Evolutionary conservation across 2,113 vertebrate species (phyloP).

Genomic region (Puffinus mauretanicus): DNA sequence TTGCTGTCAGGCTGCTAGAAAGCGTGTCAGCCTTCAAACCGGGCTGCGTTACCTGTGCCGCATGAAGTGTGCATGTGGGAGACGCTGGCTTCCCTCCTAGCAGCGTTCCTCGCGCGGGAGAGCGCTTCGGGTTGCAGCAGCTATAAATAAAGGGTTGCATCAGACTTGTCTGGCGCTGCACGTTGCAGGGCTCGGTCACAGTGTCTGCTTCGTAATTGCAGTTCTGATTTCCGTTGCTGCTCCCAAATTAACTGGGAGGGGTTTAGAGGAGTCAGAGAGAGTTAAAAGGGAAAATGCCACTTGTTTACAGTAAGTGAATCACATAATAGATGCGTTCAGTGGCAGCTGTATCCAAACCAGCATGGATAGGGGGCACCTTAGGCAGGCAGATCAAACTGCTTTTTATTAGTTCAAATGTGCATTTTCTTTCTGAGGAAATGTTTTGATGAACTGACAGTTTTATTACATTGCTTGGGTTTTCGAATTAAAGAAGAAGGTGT

Average conservation of each 20-base stretch:
- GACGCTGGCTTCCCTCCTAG: background rate
- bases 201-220: conserved; percentile 42
- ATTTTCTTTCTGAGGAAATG: background rate
- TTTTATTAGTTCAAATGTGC: background rate
- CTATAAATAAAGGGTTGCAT: conserved; percentile 42
- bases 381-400: background rate
- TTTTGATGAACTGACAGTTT: background rate
- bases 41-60: background rate
- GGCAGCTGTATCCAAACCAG: background rate
- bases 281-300: conserved; percentile 56
- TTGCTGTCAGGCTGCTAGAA: background rate
- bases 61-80: accelerated
- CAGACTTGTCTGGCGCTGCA: conserved; percentile 25
- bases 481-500: background rate
- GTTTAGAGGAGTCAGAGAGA: conserved; percentile 31
- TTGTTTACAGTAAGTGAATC: conserved; percentile 49
- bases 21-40: background rate
- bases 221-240: conserved; percentile 28
- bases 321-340: background rate
- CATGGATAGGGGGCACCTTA: background rate
- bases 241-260: conserved; percentile 58
- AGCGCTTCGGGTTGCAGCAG: background rate
- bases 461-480: background rate
- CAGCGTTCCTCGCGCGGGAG: background rate
- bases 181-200: background rate